These are phyloP conservation scores for Plecotus auritus DNA, from an alignment of 2,113 vertebrate genomes.

Conservation along the genomic window DNA sequence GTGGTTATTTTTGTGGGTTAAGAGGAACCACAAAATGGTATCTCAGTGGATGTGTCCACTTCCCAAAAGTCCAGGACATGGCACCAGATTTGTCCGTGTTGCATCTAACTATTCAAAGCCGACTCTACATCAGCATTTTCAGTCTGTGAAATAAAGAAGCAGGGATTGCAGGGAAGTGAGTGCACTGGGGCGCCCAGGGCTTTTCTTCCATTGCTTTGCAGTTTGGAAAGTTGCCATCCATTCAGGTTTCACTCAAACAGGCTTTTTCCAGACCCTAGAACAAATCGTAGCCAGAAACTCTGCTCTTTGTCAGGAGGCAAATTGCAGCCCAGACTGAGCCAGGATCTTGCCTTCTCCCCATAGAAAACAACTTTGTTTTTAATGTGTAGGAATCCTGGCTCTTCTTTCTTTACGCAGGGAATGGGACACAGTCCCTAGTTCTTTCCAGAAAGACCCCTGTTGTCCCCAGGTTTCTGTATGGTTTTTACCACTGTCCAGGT, in stretches of 20 bases:
- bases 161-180: background rate
- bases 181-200: background rate
- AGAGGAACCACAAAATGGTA: background rate
- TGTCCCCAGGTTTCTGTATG: background rate
- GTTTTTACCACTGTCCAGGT: background rate
- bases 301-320: conserved; percentile 28
- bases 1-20: background rate
- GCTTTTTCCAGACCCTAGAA: conserved; percentile 40
- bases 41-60: background rate
- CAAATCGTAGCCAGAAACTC: conserved; percentile 28
- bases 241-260: conserved; percentile 26
- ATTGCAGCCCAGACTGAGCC: background rate
- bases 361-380: background rate
- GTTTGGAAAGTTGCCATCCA: conserved; percentile 57
- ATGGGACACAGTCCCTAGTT: background rate
- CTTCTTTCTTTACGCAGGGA: background rate
- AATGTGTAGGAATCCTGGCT: background rate
- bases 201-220: conserved; percentile 36
- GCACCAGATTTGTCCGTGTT: background rate
- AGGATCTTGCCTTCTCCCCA: background rate
- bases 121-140: background rate
- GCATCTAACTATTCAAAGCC: background rate
- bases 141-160: background rate
- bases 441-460: background rate
- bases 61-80: background rate